Base-by-base conservation (phyloP, 2,888 invertebrate genomes). In the Nomada hirtipes region DNA sequence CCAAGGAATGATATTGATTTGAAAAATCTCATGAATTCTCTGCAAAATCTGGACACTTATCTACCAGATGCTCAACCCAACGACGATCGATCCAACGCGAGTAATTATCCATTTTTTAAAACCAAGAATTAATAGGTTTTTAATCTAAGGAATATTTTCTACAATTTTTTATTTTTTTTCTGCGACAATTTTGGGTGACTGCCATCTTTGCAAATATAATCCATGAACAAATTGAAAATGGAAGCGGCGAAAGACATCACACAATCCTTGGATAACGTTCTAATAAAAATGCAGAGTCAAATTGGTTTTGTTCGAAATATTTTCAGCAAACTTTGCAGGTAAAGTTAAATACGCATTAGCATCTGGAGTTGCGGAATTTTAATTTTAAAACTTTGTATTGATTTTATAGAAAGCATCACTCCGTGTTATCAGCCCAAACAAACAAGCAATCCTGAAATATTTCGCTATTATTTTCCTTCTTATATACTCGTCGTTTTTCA, bases 271-370 rank as follows among this genome's bases (percentile, higher is more conserved):
- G 69, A 81, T n/a, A 76, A 80, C 20, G 76, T 83, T 47, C 36
- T 90, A n/a, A 26, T 76, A 11, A 80, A 83, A 7, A 74, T 87
- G 0, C 83, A 87, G 47, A 85, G 74, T 42, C 86, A 87, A n/a
- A 18, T 89, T 7, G 50, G 53, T 42, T 74, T 78, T 15, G 84
- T 89, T 76, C 86, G 84, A 42, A 79, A 76, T 18, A 10, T 78
- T 3, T 71, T 78, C 20, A 55, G 67, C 15, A 79, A 15, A 11
- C 20, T 79, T 13, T 79, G 79, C 71, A 78, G 79, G 79, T 79
- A 57, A 71, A 20, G 0, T 2, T 1, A 2, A 13, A 57, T 23
- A 57, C 20, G 18, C 53, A 53, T 9, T 7, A 53, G 18, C 53
- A 53, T 9, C 20, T 53, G 53, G 9, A 20, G 18, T 2, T n/a